Conservation (phyloP, 1,140 invertebrate genomes). For the Zeugodacus cucurbitae region DNA sequence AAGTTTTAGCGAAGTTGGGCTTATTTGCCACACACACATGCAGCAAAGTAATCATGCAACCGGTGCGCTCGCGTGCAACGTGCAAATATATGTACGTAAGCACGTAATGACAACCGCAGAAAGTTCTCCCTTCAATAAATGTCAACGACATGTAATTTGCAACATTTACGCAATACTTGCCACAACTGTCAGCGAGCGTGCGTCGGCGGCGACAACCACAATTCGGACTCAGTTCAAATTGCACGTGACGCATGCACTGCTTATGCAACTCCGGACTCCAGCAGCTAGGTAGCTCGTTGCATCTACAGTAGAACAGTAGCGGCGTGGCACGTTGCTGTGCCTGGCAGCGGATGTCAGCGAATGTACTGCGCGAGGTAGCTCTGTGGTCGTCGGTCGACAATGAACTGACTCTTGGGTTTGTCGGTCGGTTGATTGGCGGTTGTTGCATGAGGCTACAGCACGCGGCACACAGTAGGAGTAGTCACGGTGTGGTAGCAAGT, state of each 20-base stretch:
- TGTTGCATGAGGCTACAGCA: background rate
- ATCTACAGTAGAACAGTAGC: background rate
- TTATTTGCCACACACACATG: no score
- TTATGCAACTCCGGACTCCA: background rate
- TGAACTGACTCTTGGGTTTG: conserved; percentile 11
- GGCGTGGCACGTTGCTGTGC: background rate
- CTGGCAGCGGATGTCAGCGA: background rate
- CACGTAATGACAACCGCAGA: background rate
- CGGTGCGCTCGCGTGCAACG: background rate
- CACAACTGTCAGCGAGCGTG: background rate
- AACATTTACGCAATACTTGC: conserved; percentile 8
- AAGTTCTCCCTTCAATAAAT: background rate
- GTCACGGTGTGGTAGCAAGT: background rate
- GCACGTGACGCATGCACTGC: background rate
- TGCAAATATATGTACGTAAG: background rate
- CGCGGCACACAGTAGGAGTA: background rate
- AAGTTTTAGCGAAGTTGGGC: no score
- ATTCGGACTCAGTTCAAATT: background rate
- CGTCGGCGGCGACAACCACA: background rate
- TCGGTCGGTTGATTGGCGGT: background rate
- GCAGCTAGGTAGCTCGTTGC: background rate
- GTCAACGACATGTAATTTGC: conserved; percentile 5
- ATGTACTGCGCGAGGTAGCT: background rate
- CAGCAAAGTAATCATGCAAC: background rate
- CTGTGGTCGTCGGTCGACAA: background rate